phyloP scores from a whole-genome alignment of 1,140 invertebrate genomes.

The Drosophila tristis region DNA sequence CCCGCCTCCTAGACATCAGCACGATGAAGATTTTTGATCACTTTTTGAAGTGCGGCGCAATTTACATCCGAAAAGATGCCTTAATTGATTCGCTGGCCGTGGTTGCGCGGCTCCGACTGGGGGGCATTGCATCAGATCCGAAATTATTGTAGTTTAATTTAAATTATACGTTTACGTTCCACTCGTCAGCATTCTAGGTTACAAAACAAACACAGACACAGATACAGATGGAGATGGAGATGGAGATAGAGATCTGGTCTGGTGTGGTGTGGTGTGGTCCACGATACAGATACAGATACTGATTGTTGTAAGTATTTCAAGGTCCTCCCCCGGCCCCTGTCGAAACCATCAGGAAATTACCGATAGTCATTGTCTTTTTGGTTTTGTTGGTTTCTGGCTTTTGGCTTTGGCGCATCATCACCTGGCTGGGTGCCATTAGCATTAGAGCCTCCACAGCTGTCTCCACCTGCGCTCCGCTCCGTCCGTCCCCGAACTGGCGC shows the following conservation, averaged over 20 bases:
- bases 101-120: slow-evolving; percentile 8
- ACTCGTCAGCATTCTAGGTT: slow-evolving; percentile 79
- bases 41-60: slow-evolving; percentile 68
- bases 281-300: slow-evolving; percentile 27
- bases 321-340: slow-evolving; percentile 60
- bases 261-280: slow-evolving; percentile 8
- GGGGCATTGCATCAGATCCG: slow-evolving; percentile 53
- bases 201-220: slow-evolving; percentile 68
- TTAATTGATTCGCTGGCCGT: slow-evolving; percentile 68
- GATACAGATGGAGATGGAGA: slow-evolving; percentile 33
- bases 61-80: slow-evolving; percentile 70
- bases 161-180: slow-evolving; percentile 74
- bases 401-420: slow-evolving; percentile 63
- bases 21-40: slow-evolving; percentile 44
- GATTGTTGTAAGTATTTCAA: slow-evolving; percentile 55
- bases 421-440: slow-evolving; percentile 52
- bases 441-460: not conserved
- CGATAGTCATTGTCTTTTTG: slow-evolving; percentile 49
- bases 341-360: slow-evolving; percentile 63
- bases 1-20: slow-evolving; percentile 29
- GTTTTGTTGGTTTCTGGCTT: too few species aligned
- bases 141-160: slow-evolving; percentile 77
- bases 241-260: slow-evolving; percentile 34
- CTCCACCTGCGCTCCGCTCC: not conserved
- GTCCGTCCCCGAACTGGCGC: slow-evolving; percentile 10